These are phyloP conservation scores for Halictus ligatus DNA, from an alignment of 2,888 invertebrate species.

Conservation along the genomic window DNA sequence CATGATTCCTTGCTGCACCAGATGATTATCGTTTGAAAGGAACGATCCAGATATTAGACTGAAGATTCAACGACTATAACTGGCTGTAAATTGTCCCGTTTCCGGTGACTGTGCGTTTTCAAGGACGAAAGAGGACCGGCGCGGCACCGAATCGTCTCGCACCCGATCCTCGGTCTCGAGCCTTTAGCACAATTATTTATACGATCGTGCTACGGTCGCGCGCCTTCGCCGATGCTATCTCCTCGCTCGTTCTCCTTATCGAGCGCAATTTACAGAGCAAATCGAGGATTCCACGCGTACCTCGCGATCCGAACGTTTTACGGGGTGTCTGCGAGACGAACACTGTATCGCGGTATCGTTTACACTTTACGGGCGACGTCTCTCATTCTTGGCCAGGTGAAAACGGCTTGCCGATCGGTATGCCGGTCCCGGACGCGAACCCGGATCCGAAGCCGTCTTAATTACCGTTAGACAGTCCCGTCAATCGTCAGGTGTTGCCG, in stretches of 20 bases:
- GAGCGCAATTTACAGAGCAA: conserved; percentile 14
- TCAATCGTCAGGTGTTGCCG: not conserved
- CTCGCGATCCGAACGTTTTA: conserved; percentile 9
- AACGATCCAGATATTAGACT: too few species aligned
- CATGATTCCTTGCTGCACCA: not conserved
- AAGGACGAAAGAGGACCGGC: not conserved
- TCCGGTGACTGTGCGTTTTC: not conserved
- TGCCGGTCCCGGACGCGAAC: not conserved
- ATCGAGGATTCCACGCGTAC: conserved; percentile 23
- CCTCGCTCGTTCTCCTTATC: conserved; percentile 7
- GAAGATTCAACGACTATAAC: not conserved
- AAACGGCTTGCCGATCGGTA: not conserved
- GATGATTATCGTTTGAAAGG: too few species aligned
- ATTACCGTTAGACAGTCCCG: not conserved
- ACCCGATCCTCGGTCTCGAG: not conserved
- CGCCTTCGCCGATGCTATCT: conserved; percentile 15
- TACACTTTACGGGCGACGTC: conserved; percentile 7
- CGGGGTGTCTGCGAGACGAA: conserved; percentile 3
- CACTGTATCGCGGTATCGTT: conserved; percentile 2
- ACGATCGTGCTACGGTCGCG: not conserved
- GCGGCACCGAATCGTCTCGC: not conserved
- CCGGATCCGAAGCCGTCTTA: not conserved
- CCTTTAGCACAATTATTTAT: not conserved
- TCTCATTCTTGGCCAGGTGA: not conserved
- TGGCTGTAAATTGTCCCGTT: not conserved